A percentile compares a stretch with the other conserved stretches of the same genome.
These are phyloP conservation scores for Saguinus midas DNA, from an alignment of 2,113 vertebrate genomes.

Conservation along the genomic window DNA sequence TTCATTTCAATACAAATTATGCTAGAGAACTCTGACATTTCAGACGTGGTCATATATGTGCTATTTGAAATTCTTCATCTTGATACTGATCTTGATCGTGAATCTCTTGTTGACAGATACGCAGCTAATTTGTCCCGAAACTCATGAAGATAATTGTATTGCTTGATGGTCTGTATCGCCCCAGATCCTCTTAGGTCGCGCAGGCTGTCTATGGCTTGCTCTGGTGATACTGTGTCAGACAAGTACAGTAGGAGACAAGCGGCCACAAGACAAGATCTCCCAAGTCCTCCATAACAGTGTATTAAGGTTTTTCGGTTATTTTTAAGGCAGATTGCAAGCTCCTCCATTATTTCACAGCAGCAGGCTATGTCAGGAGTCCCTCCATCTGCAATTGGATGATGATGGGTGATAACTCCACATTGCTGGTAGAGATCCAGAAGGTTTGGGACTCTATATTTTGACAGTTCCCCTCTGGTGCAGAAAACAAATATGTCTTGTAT, in stretches of 20 bases:
- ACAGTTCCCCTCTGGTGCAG: conserved; percentile 91
- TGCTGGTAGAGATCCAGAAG: conserved; percentile 88
- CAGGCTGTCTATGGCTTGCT: conserved; percentile 89
- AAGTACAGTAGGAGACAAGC: conserved; percentile 92
- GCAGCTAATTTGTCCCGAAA: no score
- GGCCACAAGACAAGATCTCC: no score
- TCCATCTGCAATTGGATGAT: conserved; percentile 89
- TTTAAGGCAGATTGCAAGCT: conserved; percentile 87
- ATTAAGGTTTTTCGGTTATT: conserved; percentile 87
- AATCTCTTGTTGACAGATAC: no score
- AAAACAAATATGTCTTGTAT: conserved; percentile 93
- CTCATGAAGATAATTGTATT: no score
- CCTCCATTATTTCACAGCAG: conserved; percentile 89
- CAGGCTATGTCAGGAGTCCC: conserved; percentile 86
- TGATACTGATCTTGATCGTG: no score
- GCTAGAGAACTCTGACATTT: no score
- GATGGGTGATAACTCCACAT: conserved; percentile 86
- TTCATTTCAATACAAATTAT: no score
- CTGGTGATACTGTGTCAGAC: conserved; percentile 84
- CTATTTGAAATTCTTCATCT: no score
- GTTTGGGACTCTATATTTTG: conserved; percentile 90
- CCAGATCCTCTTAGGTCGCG: conserved; percentile 87
- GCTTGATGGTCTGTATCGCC: conserved; percentile 94
- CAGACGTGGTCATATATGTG: no score
- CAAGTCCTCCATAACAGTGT: conserved; percentile 81